Conservation (phyloP, 2,797 vertebrate species). For the Hafferia zeledoni region DNA sequence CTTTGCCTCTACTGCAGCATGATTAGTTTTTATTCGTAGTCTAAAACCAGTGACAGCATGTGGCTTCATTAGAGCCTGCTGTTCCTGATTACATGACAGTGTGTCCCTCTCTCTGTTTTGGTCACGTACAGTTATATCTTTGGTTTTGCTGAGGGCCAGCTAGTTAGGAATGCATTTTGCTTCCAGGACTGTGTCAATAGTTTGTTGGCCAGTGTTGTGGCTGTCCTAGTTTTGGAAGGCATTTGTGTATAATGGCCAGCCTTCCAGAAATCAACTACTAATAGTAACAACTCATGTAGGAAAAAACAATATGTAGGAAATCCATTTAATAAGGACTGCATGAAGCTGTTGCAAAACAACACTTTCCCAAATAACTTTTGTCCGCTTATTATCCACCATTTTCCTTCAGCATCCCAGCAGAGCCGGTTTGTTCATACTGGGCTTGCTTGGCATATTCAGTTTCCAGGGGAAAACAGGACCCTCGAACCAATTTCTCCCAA, state of each 20-base stretch:
- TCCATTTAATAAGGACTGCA: background rate
- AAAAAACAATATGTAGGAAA: background rate
- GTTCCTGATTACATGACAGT: background rate
- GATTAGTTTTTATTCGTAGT: background rate
- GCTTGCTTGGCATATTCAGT: background rate
- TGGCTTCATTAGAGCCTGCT: background rate
- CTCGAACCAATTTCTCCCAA: background rate
- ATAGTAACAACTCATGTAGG: background rate
- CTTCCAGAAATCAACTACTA: background rate
- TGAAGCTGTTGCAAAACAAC: background rate
- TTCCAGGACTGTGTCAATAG: background rate
- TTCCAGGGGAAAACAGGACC: background rate
- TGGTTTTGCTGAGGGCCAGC: background rate
- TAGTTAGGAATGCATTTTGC: background rate
- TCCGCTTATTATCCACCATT: background rate
- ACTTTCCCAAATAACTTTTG: background rate
- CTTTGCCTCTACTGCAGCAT: background rate
- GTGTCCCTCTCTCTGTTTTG: background rate
- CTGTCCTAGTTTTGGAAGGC: conserved; percentile 21
- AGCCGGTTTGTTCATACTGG: background rate
- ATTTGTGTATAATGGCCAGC: background rate
- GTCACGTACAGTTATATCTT: background rate
- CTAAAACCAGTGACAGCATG: background rate
- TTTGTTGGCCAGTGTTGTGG: background rate
- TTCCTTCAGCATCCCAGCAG: background rate